These are phyloP conservation scores for Dendroctonus ponderosae DNA, from an alignment of 1,140 invertebrate species.

Conservation along the genomic window DNA sequence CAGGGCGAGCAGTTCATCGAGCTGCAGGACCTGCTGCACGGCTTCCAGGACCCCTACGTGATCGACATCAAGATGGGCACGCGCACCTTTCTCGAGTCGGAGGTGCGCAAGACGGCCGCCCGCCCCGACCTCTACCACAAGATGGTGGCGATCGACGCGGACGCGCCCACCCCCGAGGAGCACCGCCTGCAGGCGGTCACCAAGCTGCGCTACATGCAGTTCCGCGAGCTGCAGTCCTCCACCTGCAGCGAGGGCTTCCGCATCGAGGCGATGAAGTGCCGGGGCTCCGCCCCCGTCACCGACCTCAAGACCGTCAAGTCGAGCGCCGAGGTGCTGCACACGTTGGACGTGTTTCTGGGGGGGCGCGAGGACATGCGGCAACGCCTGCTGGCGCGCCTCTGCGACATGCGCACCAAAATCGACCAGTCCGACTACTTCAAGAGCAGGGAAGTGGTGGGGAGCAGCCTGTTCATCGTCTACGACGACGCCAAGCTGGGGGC, in stretches of 20 bases:
- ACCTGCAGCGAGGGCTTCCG: slow-evolving; percentile 90
- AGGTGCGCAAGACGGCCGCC: slow-evolving; percentile 81
- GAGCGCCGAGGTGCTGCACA: slow-evolving; percentile 72
- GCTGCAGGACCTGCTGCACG: slow-evolving; percentile 82
- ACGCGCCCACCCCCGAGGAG: slow-evolving; percentile 81
- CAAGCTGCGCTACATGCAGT: slow-evolving; percentile 93
- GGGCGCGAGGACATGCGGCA: slow-evolving; percentile 63
- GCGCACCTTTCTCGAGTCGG: slow-evolving; percentile 89
- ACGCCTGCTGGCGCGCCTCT: slow-evolving; percentile 71
- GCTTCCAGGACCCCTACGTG: slow-evolving; percentile 81
- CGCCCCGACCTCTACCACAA: slow-evolving; percentile 81
- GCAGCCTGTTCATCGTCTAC: slow-evolving; percentile 91
- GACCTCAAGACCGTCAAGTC: slow-evolving; percentile 77
- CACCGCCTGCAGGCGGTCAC: slow-evolving; percentile 77
- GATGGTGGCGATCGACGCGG: slow-evolving; percentile 90
- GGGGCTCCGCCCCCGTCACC: slow-evolving; percentile 70
- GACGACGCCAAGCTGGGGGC: slow-evolving; percentile 82
- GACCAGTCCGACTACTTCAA: slow-evolving; percentile 86
- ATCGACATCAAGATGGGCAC: slow-evolving; percentile 94
- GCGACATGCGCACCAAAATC: slow-evolving; percentile 74
- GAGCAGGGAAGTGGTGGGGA: slow-evolving; percentile 91
- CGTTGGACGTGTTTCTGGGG: slow-evolving; percentile 76
- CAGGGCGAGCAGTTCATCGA: slow-evolving; percentile 87
- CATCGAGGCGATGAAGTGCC: slow-evolving; percentile 91
- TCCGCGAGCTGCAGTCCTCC: slow-evolving; percentile 90